These are phyloP conservation scores for Nycticryphes semicollaris DNA, from an alignment of 2,113 vertebrate species.

Conservation along the genomic window DNA sequence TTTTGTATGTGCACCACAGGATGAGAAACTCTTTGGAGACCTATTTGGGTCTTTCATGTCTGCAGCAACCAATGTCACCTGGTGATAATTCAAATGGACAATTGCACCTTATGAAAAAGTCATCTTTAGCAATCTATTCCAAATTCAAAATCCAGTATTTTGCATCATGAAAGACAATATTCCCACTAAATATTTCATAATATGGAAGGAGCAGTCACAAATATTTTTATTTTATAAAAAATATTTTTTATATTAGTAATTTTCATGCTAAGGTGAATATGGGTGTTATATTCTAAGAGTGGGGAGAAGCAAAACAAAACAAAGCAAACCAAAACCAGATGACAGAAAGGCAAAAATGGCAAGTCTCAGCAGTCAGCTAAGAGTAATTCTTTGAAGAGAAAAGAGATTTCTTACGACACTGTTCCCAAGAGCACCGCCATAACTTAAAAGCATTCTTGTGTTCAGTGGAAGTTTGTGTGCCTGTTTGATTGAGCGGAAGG, in stretches of 20 bases:
- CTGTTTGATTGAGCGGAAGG: conserved; percentile 81
- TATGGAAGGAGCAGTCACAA: conserved; percentile 64
- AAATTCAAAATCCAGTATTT: conserved; percentile 71
- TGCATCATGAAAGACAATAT: conserved; percentile 1
- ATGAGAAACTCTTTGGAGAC: neutral
- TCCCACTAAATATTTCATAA: conserved; percentile 76
- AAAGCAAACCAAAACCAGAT: neutral
- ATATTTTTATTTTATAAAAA: neutral
- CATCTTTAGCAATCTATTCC: conserved; percentile 69
- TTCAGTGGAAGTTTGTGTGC: conserved; percentile 65
- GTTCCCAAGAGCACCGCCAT: conserved; percentile 72
- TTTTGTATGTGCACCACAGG: neutral
- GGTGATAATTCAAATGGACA: conserved; percentile 76
- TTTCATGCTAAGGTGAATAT: conserved; percentile 73
- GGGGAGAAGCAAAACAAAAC: neutral
- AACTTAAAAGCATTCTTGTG: conserved; percentile 77
- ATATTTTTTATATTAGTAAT: conserved; percentile 63
- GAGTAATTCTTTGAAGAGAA: conserved; percentile 73
- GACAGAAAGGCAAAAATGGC: neutral
- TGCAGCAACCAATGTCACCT: conserved; percentile 69
- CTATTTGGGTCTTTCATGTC: conserved; percentile 50
- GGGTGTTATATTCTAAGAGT: neutral
- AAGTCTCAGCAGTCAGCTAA: conserved; percentile 43
- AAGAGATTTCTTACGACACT: conserved; percentile 76
- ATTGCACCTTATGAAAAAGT: conserved; percentile 75